phyloP scores from a whole-genome alignment of 2,888 invertebrate species.

The Drosophila mimetica region DNA sequence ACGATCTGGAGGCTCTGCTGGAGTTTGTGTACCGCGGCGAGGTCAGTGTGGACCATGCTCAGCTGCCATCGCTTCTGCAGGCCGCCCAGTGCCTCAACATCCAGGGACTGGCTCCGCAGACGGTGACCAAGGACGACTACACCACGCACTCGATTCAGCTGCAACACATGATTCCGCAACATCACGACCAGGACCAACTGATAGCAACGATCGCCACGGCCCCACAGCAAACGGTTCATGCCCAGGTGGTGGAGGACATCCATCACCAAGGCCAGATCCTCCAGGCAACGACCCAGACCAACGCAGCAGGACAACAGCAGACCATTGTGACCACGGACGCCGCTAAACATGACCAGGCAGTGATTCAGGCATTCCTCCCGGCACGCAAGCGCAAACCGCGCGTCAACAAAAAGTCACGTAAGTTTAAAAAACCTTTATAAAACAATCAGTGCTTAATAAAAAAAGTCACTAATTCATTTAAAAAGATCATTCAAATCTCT shows the following conservation, averaged over 20 bases:
- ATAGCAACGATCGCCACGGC: slow-evolving; percentile 84
- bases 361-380: slow-evolving; percentile 85
- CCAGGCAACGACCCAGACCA: slow-evolving; percentile 80
- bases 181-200: slow-evolving; percentile 84
- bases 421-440: too few species aligned
- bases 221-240: slow-evolving; percentile 84
- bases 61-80: slow-evolving; percentile 87
- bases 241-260: slow-evolving; percentile 84
- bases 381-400: slow-evolving; percentile 86
- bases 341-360: slow-evolving; percentile 80
- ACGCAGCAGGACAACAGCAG: slow-evolving; percentile 80
- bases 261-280: slow-evolving; percentile 83
- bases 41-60: slow-evolving; percentile 87
- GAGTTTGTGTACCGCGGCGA: slow-evolving; percentile 88
- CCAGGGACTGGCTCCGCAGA: slow-evolving; percentile 86
- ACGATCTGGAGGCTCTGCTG: slow-evolving; percentile 87
- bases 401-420: slow-evolving; percentile 85
- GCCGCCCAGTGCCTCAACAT: slow-evolving; percentile 88
- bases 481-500: too few species aligned
- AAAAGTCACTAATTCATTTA: too few species aligned
- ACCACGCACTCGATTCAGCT: slow-evolving; percentile 84
- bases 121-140: slow-evolving; percentile 84
- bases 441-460: too few species aligned
- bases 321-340: slow-evolving; percentile 83
- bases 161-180: slow-evolving; percentile 84